phyloP scores from a whole-genome alignment of 2,797 vertebrate species.

The Ataeniobius toweri region DNA sequence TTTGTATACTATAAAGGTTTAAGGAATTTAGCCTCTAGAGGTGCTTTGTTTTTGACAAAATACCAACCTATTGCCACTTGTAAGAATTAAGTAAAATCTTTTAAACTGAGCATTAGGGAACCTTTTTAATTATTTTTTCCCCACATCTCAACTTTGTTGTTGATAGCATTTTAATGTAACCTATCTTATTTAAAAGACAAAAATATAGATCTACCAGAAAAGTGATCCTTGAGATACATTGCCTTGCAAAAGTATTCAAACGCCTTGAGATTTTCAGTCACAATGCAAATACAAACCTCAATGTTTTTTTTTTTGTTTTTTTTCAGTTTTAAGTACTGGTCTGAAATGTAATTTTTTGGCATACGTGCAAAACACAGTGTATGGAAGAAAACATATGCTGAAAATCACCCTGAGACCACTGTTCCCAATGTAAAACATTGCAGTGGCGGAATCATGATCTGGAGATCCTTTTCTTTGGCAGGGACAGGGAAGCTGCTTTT shows the following conservation, averaged over 20 bases:
- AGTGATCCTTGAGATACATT: background rate
- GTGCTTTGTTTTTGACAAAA: background rate
- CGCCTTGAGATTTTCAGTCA: background rate
- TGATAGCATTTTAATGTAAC: background rate
- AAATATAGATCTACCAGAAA: background rate
- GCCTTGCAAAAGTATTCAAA: background rate
- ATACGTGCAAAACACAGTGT: background rate
- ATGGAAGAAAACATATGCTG: background rate
- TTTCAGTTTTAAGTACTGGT: background rate
- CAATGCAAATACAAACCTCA: background rate
- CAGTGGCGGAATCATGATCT: background rate
- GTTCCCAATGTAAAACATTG: no score
- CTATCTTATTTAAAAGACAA: background rate
- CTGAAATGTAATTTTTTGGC: background rate
- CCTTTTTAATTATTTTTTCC: background rate
- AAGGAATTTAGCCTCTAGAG: background rate
- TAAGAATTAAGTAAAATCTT: background rate
- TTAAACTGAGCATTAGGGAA: background rate
- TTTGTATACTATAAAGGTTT: background rate
- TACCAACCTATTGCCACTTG: background rate
- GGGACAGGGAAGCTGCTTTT: background rate
- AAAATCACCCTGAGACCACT: background rate
- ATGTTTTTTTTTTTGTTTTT: background rate
- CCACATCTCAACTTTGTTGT: background rate
- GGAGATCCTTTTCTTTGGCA: background rate